A percentile compares a stretch with the other conserved stretches of the same genome.
phyloP scores from a whole-genome alignment of 2,888 invertebrate genomes.

The Bellardia bayeri region DNA sequence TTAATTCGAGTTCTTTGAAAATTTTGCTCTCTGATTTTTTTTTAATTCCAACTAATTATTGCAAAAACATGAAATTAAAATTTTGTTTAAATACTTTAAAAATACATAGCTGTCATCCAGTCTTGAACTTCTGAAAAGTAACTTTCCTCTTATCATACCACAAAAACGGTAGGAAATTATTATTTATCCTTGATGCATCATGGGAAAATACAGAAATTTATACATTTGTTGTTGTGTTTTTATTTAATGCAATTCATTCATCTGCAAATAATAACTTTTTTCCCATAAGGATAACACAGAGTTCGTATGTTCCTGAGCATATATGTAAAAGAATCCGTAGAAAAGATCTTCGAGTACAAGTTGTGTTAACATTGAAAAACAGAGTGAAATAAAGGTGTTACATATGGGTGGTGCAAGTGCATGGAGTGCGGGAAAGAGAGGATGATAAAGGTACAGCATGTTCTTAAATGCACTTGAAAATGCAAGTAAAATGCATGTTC shows the following conservation, averaged over 20 bases:
- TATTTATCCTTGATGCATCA: constrained; percentile 16
- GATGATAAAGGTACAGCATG: background rate
- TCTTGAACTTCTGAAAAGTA: background rate
- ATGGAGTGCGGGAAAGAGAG: background rate
- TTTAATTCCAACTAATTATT: too few relatives aligned
- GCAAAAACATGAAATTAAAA: background rate
- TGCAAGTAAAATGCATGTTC: constrained; percentile 62
- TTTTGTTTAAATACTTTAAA: background rate
- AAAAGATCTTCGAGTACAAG: constrained; percentile 4
- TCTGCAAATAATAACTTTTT: constrained; percentile 64
- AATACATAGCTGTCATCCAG: background rate
- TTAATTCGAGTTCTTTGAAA: too few relatives aligned
- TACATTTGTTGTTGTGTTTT: constrained; percentile 50
- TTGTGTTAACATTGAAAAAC: constrained; percentile 55
- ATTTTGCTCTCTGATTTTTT: too few relatives aligned
- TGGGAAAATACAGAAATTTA: constrained; percentile 37
- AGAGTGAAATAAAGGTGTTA: constrained; percentile 57
- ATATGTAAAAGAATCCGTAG: background rate
- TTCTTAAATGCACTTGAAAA: constrained; percentile 36
- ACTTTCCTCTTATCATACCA: background rate
- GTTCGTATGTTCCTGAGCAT: constrained; percentile 4
- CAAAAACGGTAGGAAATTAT: background rate
- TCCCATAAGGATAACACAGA: constrained; percentile 59
- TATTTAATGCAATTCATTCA: constrained; percentile 68
- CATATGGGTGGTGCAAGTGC: constrained; percentile 42